Conservation (phyloP, 1,140 invertebrate species). For the Heliconius hermathena region DNA sequence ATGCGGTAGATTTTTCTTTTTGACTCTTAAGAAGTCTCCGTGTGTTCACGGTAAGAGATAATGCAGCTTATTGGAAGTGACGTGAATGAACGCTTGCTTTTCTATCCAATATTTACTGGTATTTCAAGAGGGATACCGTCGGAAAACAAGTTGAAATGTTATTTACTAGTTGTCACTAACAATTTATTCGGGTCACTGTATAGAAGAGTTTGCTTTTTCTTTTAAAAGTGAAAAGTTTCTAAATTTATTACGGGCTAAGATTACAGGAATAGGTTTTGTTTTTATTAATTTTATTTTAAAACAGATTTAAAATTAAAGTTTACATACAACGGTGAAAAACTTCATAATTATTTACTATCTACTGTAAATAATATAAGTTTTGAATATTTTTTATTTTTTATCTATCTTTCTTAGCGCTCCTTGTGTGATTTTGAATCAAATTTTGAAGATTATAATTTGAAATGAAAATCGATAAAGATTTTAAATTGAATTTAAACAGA, state of each 20-base stretch:
- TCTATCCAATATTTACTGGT: constrained; percentile 12
- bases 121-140: neutral
- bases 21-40: constrained; percentile 32
- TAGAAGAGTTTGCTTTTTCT: neutral
- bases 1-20: constrained; percentile 32
- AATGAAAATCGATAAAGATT: no score
- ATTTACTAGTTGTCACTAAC: constrained; percentile 6
- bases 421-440: no score
- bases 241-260: neutral
- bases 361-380: no score
- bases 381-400: no score
- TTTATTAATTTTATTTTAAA: no score
- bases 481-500: no score
- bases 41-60: constrained; percentile 32
- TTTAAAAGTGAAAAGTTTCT: neutral
- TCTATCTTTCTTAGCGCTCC: no score
- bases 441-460: no score
- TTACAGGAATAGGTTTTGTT: no score
- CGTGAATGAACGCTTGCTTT: constrained; percentile 24
- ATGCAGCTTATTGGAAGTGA: constrained; percentile 34
- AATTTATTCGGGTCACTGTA: constrained; percentile 12
- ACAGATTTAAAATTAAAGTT: no score
- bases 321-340: no score
- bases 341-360: no score
- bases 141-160: constrained; percentile 11